Conservation (phyloP, 2,113 vertebrate genomes). For the Ginglymostoma cirratum region DNA sequence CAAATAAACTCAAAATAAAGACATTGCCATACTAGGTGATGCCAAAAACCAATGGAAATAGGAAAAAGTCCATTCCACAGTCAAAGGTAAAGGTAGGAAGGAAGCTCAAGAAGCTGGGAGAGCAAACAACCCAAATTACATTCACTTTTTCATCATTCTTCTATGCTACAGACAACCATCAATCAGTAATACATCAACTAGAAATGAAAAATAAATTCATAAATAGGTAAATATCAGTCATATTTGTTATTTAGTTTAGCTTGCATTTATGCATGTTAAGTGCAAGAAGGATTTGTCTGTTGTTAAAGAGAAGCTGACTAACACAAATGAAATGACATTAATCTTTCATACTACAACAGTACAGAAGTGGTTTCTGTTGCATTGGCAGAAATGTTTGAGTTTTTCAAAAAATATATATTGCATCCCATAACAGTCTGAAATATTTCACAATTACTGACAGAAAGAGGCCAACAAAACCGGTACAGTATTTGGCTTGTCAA, state of each 20-base stretch:
- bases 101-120: background rate
- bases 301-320: background rate
- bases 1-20: background rate
- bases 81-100: background rate
- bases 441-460: background rate
- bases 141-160: background rate
- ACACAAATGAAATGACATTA: background rate
- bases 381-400: background rate
- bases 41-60: background rate
- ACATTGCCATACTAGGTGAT: background rate
- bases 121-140: background rate
- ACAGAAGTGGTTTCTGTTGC: background rate
- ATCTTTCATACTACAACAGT: background rate
- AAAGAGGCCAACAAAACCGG: constrained; percentile 2
- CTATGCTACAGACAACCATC: background rate
- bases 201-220: background rate
- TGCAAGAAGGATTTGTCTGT: background rate
- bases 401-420: background rate
- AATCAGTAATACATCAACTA: background rate
- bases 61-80: background rate
- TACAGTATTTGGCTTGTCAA: constrained; percentile 28
- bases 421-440: background rate
- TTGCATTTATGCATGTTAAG: background rate
- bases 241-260: background rate
- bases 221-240: background rate